phyloP scores from a whole-genome alignment of 2,888 invertebrate genomes.

The Sclerodermus sp. region DNA sequence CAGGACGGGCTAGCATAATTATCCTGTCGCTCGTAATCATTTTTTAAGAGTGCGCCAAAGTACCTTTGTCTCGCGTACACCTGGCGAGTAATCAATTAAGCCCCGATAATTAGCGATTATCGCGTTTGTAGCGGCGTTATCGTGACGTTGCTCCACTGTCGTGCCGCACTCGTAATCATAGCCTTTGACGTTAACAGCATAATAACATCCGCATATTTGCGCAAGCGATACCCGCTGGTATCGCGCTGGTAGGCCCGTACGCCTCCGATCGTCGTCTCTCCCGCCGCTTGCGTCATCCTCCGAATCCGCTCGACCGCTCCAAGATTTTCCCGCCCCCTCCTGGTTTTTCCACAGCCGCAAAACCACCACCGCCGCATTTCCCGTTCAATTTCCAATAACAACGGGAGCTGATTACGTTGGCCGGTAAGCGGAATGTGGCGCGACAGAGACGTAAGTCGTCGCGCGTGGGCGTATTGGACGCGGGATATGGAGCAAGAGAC shows the following conservation, averaged over 20 bases:
- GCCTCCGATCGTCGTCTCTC: too few relatives aligned
- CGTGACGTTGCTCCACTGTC: slow-evolving; percentile 22
- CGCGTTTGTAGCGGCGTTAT: slow-evolving; percentile 21
- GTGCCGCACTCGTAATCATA: slow-evolving; percentile 18
- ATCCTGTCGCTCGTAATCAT: too few relatives aligned
- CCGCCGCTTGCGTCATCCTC: too few relatives aligned
- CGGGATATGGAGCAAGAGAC: too few relatives aligned
- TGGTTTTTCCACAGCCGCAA: slow-evolving; percentile 20
- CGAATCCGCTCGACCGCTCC: too few relatives aligned
- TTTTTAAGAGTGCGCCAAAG: too few relatives aligned
- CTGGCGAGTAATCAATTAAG: slow-evolving; percentile 29
- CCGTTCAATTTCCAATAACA: slow-evolving; percentile 33
- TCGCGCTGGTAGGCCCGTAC: too few relatives aligned
- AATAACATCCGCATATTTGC: slow-evolving; percentile 7
- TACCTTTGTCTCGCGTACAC: slow-evolving; percentile 8
- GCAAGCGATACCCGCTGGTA: not conserved
- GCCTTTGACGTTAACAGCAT: slow-evolving; percentile 3
- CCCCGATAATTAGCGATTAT: slow-evolving; percentile 30
- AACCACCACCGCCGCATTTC: too few relatives aligned
- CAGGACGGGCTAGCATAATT: slow-evolving; percentile 1
- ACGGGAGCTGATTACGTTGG: slow-evolving; percentile 21
- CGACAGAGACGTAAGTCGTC: slow-evolving; percentile 22
- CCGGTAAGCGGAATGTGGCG: too few relatives aligned
- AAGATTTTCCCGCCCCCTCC: too few relatives aligned
- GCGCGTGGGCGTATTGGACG: slow-evolving; percentile 12